Evolutionary conservation across 2,797 vertebrate genomes (phyloP).

Genomic region (Dryobates pubescens): DNA sequence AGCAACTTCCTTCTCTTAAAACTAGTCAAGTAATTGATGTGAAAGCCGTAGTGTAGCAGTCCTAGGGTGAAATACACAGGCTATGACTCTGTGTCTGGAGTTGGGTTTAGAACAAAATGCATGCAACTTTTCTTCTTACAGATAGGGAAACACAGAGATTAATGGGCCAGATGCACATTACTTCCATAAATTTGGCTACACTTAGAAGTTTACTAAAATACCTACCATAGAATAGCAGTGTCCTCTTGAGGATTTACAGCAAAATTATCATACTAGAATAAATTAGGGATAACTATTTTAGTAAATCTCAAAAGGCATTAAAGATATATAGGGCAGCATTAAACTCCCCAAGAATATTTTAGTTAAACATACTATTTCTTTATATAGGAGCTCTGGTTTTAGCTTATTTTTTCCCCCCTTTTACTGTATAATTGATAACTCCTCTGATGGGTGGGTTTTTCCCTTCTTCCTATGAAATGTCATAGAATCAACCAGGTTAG

Average conservation of each 20-base stretch:
- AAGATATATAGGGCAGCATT: background rate
- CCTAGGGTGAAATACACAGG: background rate
- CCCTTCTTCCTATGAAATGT: background rate
- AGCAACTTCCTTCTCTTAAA: background rate
- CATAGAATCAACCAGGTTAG: no score
- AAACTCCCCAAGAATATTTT: background rate
- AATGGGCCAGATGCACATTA: background rate
- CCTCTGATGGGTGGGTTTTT: background rate
- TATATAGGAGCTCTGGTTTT: background rate
- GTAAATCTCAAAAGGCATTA: background rate
- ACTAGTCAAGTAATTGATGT: background rate
- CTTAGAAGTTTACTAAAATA: slow-evolving; percentile 8
- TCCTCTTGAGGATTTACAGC: slow-evolving; percentile 29
- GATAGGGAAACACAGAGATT: background rate
- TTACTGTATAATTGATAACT: background rate
- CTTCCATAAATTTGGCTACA: background rate
- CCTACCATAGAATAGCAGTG: background rate
- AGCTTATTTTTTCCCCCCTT: background rate
- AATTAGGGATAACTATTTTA: background rate
- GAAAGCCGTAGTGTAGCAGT: background rate
- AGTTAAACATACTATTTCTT: background rate
- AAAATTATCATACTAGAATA: slow-evolving; percentile 5
- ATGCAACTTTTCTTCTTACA: background rate
- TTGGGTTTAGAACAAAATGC: background rate
- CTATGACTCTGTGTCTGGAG: background rate